Conservation (phyloP, 1,140 invertebrate species). For the Orius insidiosus region DNA sequence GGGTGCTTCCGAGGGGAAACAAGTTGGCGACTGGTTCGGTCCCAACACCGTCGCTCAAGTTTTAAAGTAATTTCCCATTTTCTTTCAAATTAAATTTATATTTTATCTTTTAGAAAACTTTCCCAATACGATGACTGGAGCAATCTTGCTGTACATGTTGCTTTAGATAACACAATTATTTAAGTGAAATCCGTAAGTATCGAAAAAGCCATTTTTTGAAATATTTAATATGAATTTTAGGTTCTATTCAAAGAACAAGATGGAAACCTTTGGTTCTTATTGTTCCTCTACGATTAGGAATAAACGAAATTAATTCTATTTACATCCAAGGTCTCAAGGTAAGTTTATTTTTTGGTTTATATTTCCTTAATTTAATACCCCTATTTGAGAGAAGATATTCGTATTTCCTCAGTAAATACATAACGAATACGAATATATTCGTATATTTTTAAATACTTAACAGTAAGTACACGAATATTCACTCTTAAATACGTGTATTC, state of each 20-base stretch:
- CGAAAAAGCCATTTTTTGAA: neutral
- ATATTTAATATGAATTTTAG: neutral
- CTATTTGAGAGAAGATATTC: no score
- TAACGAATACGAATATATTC: neutral
- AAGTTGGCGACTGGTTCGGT: constrained; percentile 96
- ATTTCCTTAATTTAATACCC: neutral
- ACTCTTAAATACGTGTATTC: neutral
- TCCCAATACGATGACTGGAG: constrained; percentile 86
- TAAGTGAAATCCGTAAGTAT: constrained; percentile 79
- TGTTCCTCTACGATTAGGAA: constrained; percentile 84
- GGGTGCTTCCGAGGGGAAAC: constrained; percentile 87
- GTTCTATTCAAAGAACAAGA: constrained; percentile 22
- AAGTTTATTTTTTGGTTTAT: constrained; percentile 11
- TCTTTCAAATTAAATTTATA: no score
- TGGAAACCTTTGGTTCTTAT: constrained; percentile 90
- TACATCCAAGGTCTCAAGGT: constrained; percentile 78
- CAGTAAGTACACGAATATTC: neutral
- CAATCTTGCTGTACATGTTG: constrained; percentile 77
- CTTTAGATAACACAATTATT: constrained; percentile 86
- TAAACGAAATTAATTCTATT: constrained; percentile 83
- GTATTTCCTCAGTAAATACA: neutral
- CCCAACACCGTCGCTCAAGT: constrained; percentile 98
- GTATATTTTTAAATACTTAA: neutral
- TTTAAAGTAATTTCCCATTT: constrained; percentile 53
- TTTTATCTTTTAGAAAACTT: constrained; percentile 60